Conservation (phyloP, 2,797 vertebrate genomes). For the Characodon lateralis region DNA sequence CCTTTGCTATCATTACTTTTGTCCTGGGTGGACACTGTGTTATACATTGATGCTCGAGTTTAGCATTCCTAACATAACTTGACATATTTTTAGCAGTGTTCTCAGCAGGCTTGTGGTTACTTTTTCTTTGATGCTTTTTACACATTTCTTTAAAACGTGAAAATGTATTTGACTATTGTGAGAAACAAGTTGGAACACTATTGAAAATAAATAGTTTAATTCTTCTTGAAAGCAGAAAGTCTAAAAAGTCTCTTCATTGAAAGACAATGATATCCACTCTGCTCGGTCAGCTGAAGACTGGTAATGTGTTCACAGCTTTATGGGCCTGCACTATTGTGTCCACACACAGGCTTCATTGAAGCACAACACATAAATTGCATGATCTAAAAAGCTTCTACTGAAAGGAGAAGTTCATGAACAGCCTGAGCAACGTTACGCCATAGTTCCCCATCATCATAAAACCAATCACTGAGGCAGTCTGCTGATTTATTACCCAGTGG, state of each 20-base stretch:
- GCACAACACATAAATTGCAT: slow-evolving; percentile 55
- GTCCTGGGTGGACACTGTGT: neutral
- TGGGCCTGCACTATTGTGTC: slow-evolving; percentile 49
- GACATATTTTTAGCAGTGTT: neutral
- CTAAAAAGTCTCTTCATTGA: slow-evolving; percentile 27
- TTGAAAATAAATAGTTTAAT: neutral
- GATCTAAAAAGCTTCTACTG: slow-evolving; percentile 62
- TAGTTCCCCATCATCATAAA: slow-evolving; percentile 53
- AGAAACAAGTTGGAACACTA: neutral
- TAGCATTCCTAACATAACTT: neutral
- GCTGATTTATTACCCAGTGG: slow-evolving; percentile 42
- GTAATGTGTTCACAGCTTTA: slow-evolving; percentile 58
- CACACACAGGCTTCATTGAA: slow-evolving; percentile 65
- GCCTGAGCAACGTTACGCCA: slow-evolving; percentile 44
- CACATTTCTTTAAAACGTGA: neutral
- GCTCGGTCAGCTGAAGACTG: slow-evolving; percentile 44
- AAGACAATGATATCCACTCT: slow-evolving; percentile 41
- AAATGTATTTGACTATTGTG: neutral
- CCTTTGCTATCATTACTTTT: neutral
- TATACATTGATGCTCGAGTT: neutral
- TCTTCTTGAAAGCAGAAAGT: slow-evolving; percentile 16
- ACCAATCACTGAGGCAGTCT: slow-evolving; percentile 47
- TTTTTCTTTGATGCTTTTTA: neutral
- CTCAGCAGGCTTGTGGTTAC: neutral
- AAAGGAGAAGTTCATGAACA: slow-evolving; percentile 65